Percentiles rank a stretch among this genome's conserved stretches.
phyloP scores from a whole-genome alignment of 2,888 invertebrate genomes.

The Eustalomyia histrio region DNA sequence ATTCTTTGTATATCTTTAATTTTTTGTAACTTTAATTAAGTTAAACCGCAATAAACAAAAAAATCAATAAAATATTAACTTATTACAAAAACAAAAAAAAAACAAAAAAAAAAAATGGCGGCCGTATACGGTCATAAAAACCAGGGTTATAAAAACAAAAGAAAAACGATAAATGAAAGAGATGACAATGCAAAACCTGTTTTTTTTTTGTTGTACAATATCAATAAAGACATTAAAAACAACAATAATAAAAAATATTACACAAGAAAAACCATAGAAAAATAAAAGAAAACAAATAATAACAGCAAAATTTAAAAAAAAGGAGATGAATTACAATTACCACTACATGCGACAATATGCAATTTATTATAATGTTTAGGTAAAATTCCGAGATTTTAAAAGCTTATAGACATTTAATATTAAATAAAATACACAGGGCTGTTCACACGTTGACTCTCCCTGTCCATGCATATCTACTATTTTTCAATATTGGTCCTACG shows the following conservation, averaged over 20 bases:
- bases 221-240: background rate
- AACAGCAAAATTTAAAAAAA: background rate
- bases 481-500: no score
- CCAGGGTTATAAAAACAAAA: background rate
- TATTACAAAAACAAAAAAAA: slow-evolving; percentile 6
- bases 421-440: no score
- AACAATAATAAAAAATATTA: background rate
- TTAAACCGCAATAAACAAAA: background rate
- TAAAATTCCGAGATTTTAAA: no score
- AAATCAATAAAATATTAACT: slow-evolving; percentile 24
- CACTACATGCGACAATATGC: background rate
- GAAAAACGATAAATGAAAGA: background rate
- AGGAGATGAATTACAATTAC: background rate
- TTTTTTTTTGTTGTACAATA: background rate
- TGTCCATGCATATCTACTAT: no score
- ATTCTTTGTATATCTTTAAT: background rate
- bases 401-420: no score
- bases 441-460: no score
- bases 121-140: background rate
- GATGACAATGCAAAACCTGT: background rate
- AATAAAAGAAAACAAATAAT: background rate
- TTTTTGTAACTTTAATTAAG: background rate
- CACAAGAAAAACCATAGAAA: background rate
- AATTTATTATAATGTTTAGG: no score
- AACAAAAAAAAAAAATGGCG: slow-evolving; percentile 14